Base-by-base conservation (phyloP, 2,797 vertebrate species). In the Craterocephalus amniculus region DNA sequence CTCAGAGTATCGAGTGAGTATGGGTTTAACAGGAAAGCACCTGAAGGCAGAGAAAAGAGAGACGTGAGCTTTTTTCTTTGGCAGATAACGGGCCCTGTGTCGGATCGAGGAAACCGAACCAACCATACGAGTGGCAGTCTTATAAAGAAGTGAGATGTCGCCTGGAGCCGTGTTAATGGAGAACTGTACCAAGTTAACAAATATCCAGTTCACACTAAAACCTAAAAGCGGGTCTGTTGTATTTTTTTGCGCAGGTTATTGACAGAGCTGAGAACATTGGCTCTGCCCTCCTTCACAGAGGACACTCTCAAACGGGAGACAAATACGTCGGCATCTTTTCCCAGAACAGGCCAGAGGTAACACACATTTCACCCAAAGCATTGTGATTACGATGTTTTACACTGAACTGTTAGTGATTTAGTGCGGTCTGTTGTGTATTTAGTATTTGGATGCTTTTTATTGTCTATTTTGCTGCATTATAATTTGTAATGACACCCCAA, bases 301-400 rank as follows among this genome's bases (percentile, higher is more conserved):
- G 97, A 65, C 96, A 95, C 91, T 94, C 92, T 75, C 76, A 93
- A 0, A 83, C 94, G 32, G 89, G 94, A 0, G 89, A 95, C 81
- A 96, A 95, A 45, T 95, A 85, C 66, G 80, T 99, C 4, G 97
- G 98, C 76, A 95, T 99, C 84, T 99, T 98, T 67, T 88, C 97
- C 56, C 97, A 99, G 83, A 99, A 99, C 91, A 95, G 97, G 84
- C 96, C 97, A 29, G 98, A 99, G 97, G 98, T 99, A 94, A 57
- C 58, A 32, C 3, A 35, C 6, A 4, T 58, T 22, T 48, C 26
- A 2, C 22, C 49, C 4, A 18, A 36, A 31, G 1, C n/a, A 20
- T 14, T 22, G 14, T 22, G 22, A 29, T 1, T 48, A 22, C n/a
- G n/a, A n/a, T 48, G 43, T n/a, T 48, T n/a, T 10, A 22, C 3